Evolutionary conservation across 2,113 vertebrate genomes (phyloP), one percentile per base, ranked within the genome.

Genomic region (Corythaixoides concolor): DNA sequence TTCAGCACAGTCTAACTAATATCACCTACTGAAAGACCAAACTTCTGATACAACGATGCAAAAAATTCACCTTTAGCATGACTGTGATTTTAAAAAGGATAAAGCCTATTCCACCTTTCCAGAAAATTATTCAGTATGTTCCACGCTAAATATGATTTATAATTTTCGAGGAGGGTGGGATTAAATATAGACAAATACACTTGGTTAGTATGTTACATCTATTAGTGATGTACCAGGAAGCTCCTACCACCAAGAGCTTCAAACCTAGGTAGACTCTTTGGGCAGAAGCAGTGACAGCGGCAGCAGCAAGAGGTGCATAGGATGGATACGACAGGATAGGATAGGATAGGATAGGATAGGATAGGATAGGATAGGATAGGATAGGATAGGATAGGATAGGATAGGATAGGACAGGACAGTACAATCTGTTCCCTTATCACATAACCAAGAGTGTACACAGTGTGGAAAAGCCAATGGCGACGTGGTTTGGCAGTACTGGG

Each of bases 351-450:
- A n/a, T 6, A 75, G 43, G 74, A 18, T 9, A 67, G 68, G 52
- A 4, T 12, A 47, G 64, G 70, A 5, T 5, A 56, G 58, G 43
- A 9, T 41, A 59, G 74, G 73, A 14, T 45, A 63, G 82, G 69
- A 11, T 19, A 77, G 70, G 60, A 8, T 12, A 81, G 49, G 56
- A 5, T 11, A 35, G 67, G 86, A 3, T 15, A 43, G 76, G 58
- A 3, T 2, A 32, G 33, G 62, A 2, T 1, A 45, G 33, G 27
- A 7, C 0, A 50, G 35, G 35, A 6, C 1, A 39, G n/a, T n/a
- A 69, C 15, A 73, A 19, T 5, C 20, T 88, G 8, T 56, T 88
- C 21, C 12, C 5, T 72, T 56, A 47, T 32, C 37, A 35, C 11
- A 52, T 58, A 43, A 59, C 18, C 39, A 37, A 73, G 33, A 87